Evolutionary conservation across 2,888 invertebrate genomes (phyloP).

Genomic region (Eupithecia centaureata): DNA sequence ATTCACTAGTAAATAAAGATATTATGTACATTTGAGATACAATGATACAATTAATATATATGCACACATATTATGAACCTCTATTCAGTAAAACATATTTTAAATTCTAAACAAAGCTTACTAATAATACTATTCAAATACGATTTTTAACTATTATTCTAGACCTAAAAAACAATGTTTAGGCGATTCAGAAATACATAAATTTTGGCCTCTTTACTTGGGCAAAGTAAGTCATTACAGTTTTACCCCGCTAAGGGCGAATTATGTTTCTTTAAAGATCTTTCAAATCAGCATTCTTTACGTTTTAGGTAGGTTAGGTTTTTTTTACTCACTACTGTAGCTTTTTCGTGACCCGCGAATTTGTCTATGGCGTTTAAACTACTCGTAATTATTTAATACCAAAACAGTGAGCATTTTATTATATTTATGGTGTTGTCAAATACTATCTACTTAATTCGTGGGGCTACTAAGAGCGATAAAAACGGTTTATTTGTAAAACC

Average conservation of each 20-base stretch:
- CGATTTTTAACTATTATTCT: slow-evolving; percentile 5
- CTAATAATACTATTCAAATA: slow-evolving; percentile 27
- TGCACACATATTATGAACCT: not conserved
- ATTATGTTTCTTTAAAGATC: not conserved
- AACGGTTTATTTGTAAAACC: not conserved
- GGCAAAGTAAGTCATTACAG: not conserved
- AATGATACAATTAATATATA: not conserved
- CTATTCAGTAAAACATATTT: not conserved
- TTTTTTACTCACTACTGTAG: not conserved
- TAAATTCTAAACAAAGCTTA: slow-evolving; percentile 21
- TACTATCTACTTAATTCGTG: slow-evolving; percentile 14
- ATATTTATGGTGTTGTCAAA: slow-evolving; percentile 40
- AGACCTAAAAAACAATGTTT: not conserved
- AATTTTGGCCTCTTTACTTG: slow-evolving; percentile 1
- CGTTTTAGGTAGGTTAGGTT: not conserved
- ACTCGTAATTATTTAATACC: not conserved
- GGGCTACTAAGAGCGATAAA: not conserved
- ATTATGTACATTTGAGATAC: not conserved
- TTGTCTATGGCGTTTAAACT: not conserved
- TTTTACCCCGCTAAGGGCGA: not conserved
- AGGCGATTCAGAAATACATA: slow-evolving; percentile 1
- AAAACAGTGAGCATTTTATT: slow-evolving; percentile 49
- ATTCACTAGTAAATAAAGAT: not conserved
- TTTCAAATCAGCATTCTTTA: not conserved
- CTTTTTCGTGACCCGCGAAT: slow-evolving; percentile 7